Evolutionary conservation across 2,113 vertebrate genomes (phyloP).

Genomic region (Conger conger): DNA sequence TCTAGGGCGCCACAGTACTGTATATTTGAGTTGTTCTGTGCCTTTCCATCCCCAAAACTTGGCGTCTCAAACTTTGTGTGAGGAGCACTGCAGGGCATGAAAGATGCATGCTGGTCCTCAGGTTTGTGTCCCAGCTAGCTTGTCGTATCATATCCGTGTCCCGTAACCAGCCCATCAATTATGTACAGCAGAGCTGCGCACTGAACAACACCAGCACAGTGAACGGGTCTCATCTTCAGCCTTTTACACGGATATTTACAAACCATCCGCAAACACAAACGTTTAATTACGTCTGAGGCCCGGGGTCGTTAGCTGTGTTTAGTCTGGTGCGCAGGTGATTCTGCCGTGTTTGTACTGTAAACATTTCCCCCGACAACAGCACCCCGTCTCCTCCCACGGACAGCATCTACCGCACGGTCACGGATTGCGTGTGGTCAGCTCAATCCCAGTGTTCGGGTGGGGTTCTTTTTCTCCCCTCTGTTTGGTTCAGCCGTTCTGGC

Average conservation of each 20-base stretch:
- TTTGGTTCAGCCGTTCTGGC: constrained; percentile 45
- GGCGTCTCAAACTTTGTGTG: constrained; percentile 55
- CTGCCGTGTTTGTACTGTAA: constrained; percentile 41
- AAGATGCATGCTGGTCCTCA: constrained; percentile 62
- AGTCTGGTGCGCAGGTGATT: constrained; percentile 52
- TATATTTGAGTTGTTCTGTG: not conserved
- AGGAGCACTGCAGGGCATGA: constrained; percentile 61
- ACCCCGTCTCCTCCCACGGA: constrained; percentile 13
- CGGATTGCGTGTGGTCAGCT: not conserved
- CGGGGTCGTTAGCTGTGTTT: constrained; percentile 47
- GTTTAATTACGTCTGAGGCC: constrained; percentile 53
- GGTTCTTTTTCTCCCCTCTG: constrained; percentile 41
- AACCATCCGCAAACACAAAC: constrained; percentile 45
- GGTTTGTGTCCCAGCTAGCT: constrained; percentile 58
- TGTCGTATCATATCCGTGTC: constrained; percentile 71
- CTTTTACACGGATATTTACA: constrained; percentile 43
- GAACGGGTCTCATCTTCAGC: constrained; percentile 14
- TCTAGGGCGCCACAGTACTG: too few species aligned
- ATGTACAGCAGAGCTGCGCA: constrained; percentile 50
- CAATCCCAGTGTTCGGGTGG: not conserved
- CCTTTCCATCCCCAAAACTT: constrained; percentile 35
- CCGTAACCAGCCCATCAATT: constrained; percentile 64
- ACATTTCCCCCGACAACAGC: constrained; percentile 26
- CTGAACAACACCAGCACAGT: constrained; percentile 48
- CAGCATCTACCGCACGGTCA: not conserved